Evolutionary conservation across 2,113 vertebrate genomes (phyloP), one percentile per base, ranked within the genome.

Genomic region (Aepyceros melampus): DNA sequence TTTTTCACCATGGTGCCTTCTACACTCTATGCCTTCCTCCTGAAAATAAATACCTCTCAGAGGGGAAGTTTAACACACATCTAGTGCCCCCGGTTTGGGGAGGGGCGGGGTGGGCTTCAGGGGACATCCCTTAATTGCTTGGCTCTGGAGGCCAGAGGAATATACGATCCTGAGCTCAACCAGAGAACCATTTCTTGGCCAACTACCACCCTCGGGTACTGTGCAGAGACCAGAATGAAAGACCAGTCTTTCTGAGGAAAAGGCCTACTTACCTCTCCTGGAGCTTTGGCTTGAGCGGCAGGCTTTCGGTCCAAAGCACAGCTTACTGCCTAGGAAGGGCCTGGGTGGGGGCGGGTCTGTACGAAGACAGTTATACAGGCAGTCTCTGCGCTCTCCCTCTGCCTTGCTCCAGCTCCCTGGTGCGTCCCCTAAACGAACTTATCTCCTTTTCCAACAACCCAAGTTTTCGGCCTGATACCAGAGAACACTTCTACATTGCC

Each of bases 31-130:
- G 51, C 6, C 12, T 31, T 9, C 23, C 16, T n/a, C 47, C 49
- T 12, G 19, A 33, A 45, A 4, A 11, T 56, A 3, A 29, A n/a
- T 3, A 4, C 12, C 55, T 79, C 45, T 58, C 25, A 3, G n/a
- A n/a, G 2, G 3, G 9, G 45, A 7, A 7, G 36, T 45, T 74
- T 36, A 23, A 15, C 27, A 79, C 27, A 33, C 0, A 15, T 40
- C 78, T 3, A 2, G 15, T 17, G 40, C 27, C n/a, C 43, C 25
- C 0, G 2, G 11, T 45, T 47, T 36, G 6, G 21, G 40, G 15
- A 36, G n/a, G 4, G 0, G n/a, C 6, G 0, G 17, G 0, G 17
- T 71, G 19, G 2, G 10, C 13, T 6, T 33, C 2, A 9, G 9
- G 36, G 49, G 21, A 29, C 3, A 40, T 6, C 8, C 7, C 31